Evolutionary conservation across 2,113 vertebrate genomes (phyloP).

Genomic region (Chaetodon trifascialis): DNA sequence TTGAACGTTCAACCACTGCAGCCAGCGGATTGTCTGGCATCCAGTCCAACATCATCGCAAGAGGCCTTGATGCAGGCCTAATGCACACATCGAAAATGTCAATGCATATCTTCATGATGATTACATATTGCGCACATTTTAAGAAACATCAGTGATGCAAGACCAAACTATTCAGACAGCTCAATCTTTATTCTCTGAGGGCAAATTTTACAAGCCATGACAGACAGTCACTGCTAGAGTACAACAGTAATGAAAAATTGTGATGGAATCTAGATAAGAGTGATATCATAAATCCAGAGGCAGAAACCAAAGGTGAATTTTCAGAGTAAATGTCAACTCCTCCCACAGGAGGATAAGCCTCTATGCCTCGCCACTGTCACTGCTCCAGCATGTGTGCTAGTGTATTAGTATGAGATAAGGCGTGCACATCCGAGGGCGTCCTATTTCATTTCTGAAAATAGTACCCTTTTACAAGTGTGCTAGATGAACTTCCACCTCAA

Average conservation of each 20-base stretch:
- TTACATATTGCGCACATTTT: slow-evolving; percentile 28
- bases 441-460: slow-evolving; percentile 68
- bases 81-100: slow-evolving; percentile 46
- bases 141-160: slow-evolving; percentile 27
- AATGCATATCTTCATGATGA: slow-evolving; percentile 27
- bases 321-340: slow-evolving; percentile 78
- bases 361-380: slow-evolving; percentile 46
- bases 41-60: slow-evolving; percentile 27
- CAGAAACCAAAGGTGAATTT: slow-evolving; percentile 79
- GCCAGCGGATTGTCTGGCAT: slow-evolving; percentile 60
- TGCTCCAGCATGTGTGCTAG: slow-evolving; percentile 38
- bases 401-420: slow-evolving; percentile 65
- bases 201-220: slow-evolving; percentile 47
- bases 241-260: slow-evolving; percentile 62
- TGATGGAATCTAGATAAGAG: slow-evolving; percentile 76
- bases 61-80: slow-evolving; percentile 20
- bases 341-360: slow-evolving; percentile 75
- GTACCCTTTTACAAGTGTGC: slow-evolving; percentile 66
- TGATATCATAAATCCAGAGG: slow-evolving; percentile 75
- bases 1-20: slow-evolving; percentile 60
- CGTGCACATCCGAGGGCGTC: slow-evolving; percentile 50
- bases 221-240: slow-evolving; percentile 27
- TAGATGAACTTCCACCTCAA: slow-evolving; percentile 73
- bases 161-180: slow-evolving; percentile 45
- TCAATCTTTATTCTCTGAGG: slow-evolving; percentile 30